Evolutionary conservation across 2,888 invertebrate species (phyloP), one percentile per base, ranked within the genome.

Genomic region (Hypolimnas misippus): DNA sequence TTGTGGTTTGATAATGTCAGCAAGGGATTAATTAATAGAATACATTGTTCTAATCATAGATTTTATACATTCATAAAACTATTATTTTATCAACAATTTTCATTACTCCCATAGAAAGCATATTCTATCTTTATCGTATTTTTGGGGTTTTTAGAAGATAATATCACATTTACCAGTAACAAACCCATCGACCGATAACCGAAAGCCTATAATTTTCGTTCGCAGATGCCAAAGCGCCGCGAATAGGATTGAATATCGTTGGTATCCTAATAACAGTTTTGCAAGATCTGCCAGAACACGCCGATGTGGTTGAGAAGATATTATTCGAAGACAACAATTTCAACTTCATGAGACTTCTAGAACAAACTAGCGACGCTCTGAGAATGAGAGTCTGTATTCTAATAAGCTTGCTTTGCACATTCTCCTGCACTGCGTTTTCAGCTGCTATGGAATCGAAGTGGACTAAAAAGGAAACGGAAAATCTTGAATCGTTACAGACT

Each of bases 251-350:
- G 19, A 95, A 96, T 78, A 89, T 96, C 8, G 80, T 97, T 25
- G 96, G 96, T 0, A 92, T 97, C 31, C 88, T 97, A 7, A 95
- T 95, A 56, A 95, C 96, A 10, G 93, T 97, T 3, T 83, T 97
- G 14, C 93, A 96, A 70, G 95, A 94, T 63, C 84, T 95, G 16
- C 96, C 97, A 0, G 96, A 96, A 76, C 95, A 96, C 77, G 94
- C 94, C 0, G 95, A 95, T 62, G 90, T 97, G 0, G 95, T 97
- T 0, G 96, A 96, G 76, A 94, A 94, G 73, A 94, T 97, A 63
- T 86, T 96, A 4, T 89, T 94, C 62, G 93, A 93, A 40, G 87
- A 91, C 62, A 69, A 83, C 1, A 84, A 84, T 3, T 87, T 86
- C 60, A 91, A 93, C 74, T 92, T 95, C 63, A 81, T 93, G 40